Conservation (phyloP, 2,113 vertebrate species). For the Sylvietta virens region DNA sequence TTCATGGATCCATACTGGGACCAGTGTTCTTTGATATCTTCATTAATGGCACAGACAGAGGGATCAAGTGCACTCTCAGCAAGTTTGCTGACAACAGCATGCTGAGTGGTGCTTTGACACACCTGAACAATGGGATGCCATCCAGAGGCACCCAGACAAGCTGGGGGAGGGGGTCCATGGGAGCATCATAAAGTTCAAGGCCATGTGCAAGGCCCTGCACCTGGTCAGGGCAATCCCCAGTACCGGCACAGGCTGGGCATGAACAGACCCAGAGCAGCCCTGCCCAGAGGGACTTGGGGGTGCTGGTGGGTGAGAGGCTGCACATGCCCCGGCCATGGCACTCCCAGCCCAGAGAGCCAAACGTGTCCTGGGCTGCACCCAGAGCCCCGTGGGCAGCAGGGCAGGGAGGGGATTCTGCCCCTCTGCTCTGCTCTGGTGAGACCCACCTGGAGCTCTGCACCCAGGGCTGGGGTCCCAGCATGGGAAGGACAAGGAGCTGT, state of each 20-base stretch:
- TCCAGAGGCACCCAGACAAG: neutral
- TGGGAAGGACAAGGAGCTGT: fast-evolving
- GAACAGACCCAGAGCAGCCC: neutral
- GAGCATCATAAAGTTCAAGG: neutral
- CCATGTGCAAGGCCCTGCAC: neutral
- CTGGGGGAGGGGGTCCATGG: neutral
- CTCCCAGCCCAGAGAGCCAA: too few species aligned
- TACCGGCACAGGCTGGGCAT: neutral
- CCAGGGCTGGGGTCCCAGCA: neutral
- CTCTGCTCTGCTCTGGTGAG: neutral
- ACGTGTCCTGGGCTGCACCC: too few species aligned
- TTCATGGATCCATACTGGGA: fast-evolving
- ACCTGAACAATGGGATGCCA: neutral
- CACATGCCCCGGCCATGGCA: neutral
- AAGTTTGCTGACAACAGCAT: neutral
- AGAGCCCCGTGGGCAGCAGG: too few species aligned
- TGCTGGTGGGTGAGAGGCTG: neutral
- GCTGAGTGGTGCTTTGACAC: neutral
- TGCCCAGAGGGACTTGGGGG: neutral
- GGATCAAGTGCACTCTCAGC: neutral
- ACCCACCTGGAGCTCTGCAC: neutral
- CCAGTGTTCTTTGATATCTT: neutral
- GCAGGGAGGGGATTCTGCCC: too few species aligned
- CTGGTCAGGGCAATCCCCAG: fast-evolving
- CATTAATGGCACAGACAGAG: neutral